A percentile compares a stretch with the other conserved stretches of the same genome.
Evolutionary conservation across 2,113 vertebrate species (phyloP).

Genomic region (Mesocricetus auratus): DNA sequence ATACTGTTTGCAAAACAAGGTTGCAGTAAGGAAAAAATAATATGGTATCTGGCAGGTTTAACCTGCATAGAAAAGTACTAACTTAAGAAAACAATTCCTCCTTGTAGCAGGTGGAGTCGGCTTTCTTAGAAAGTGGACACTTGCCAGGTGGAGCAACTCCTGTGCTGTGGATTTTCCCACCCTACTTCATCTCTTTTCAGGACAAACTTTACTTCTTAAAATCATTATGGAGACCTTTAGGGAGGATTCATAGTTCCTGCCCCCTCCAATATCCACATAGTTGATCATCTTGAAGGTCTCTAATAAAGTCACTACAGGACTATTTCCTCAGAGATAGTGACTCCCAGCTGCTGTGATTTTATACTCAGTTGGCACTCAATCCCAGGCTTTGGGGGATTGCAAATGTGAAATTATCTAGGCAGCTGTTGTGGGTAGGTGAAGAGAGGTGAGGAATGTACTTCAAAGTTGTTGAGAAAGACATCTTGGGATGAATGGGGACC

Average conservation of each 20-base stretch:
- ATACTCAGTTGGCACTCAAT: not conserved
- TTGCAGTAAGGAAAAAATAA: not conserved
- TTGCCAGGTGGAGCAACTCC: no score
- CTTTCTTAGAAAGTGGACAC: not conserved
- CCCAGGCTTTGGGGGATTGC: not conserved
- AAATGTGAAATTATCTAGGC: not conserved
- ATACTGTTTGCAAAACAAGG: not conserved
- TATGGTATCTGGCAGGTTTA: not conserved
- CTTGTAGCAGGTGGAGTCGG: not conserved
- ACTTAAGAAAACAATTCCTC: not conserved
- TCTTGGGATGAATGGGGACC: not conserved
- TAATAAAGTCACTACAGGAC: not conserved
- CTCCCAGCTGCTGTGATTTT: not conserved
- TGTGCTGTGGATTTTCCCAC: no score
- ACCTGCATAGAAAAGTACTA: not conserved
- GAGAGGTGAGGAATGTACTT: rapidly evolving
- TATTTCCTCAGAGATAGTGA: not conserved
- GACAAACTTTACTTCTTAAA: not conserved
- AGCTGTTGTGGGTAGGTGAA: not conserved
- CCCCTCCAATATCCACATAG: no score
- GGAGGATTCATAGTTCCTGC: not conserved
- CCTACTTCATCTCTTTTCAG: not conserved
- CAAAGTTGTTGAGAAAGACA: not conserved
- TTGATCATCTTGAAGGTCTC: not conserved
- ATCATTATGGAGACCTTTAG: not conserved